phyloP scores from a whole-genome alignment of 2,113 vertebrate genomes.

The Lucifuga dentata region DNA sequence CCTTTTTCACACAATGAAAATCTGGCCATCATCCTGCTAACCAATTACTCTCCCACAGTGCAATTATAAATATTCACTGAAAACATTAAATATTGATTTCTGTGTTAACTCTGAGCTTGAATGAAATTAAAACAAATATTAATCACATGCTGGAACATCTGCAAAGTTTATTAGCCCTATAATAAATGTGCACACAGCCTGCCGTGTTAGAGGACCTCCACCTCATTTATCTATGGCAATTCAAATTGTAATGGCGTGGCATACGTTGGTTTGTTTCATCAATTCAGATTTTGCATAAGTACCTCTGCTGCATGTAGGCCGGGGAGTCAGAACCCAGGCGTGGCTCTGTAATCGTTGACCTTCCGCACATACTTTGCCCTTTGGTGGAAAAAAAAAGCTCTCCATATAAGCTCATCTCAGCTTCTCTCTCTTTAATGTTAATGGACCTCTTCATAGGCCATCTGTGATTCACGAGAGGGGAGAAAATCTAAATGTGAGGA shows the following conservation, averaged over 20 bases:
- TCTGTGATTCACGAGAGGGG: conserved; percentile 53
- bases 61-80: conserved; percentile 80
- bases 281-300: conserved; percentile 27
- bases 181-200: conserved; percentile 53
- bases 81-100: conserved; percentile 82
- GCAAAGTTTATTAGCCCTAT: conserved; percentile 68
- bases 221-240: conserved; percentile 51
- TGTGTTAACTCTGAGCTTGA: conserved; percentile 73
- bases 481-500: conserved; percentile 55
- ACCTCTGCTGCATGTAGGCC: conserved; percentile 17
- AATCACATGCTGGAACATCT: conserved; percentile 67
- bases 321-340: not conserved
- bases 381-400: conserved; percentile 49
- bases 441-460: conserved; percentile 68
- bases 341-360: conserved; percentile 59
- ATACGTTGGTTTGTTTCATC: conserved; percentile 42
- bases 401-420: conserved; percentile 58
- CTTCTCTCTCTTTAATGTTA: conserved; percentile 53
- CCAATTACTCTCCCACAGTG: conserved; percentile 59
- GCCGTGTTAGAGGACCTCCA: conserved; percentile 43
- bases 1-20: conserved; percentile 27
- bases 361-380: conserved; percentile 55
- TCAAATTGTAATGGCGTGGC: conserved; percentile 50
- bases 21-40: conserved; percentile 44
- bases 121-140: conserved; percentile 84